phyloP scores from a whole-genome alignment of 2,113 vertebrate species.

The Charina bottae region DNA sequence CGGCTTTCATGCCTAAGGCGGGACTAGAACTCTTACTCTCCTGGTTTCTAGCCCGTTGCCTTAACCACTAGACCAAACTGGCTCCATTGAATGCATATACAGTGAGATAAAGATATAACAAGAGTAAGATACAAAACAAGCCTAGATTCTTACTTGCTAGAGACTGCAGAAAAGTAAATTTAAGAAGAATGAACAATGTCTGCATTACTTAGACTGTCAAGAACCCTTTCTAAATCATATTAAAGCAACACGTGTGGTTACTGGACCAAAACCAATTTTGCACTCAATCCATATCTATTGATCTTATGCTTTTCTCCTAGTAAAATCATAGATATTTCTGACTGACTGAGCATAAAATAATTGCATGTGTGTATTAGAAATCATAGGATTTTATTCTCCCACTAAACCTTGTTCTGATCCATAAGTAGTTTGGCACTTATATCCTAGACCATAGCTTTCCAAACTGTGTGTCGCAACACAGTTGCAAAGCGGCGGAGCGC shows the following conservation, averaged over 20 bases:
- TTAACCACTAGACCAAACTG: too few species aligned
- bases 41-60: too few species aligned
- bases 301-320: background rate
- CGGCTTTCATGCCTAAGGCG: too few species aligned
- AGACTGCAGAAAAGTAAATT: background rate
- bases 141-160: background rate
- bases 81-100: too few species aligned
- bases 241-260: background rate
- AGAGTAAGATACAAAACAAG: background rate
- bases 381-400: background rate
- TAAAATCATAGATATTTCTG: too few species aligned
- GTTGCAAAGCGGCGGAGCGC: too few species aligned
- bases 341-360: too few species aligned
- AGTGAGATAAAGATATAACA: background rate
- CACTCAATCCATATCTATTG: background rate
- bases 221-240: background rate
- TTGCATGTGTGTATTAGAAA: too few species aligned
- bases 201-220: background rate
- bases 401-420: background rate
- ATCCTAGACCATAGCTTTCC: too few species aligned
- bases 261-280: background rate
- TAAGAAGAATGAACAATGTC: background rate
- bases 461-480: too few species aligned
- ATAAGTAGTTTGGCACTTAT: background rate
- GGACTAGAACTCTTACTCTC: too few species aligned